Evolutionary conservation across 2,113 vertebrate genomes (phyloP).

Genomic region (Onychostruthus taczanowskii): DNA sequence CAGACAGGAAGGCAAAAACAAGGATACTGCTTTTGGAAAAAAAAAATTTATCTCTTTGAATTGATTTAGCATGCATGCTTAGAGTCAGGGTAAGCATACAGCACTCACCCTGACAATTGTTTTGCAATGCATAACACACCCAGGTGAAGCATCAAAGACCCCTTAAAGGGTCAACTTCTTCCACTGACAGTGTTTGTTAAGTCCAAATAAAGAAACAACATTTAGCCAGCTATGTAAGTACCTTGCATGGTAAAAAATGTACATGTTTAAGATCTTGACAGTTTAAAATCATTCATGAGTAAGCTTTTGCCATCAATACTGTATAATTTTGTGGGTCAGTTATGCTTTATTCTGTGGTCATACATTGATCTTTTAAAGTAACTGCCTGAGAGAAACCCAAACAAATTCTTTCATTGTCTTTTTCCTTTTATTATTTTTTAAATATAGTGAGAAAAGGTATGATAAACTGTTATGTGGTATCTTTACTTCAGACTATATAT

Average conservation of each 20-base stretch:
- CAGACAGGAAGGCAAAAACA: not conserved
- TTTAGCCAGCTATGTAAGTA: not conserved
- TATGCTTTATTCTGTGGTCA: not conserved
- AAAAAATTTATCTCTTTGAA: conserved; percentile 6
- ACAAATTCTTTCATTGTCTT: not conserved
- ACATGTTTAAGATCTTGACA: not conserved
- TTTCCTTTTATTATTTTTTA: not conserved
- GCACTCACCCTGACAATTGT: not conserved
- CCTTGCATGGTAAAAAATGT: not conserved
- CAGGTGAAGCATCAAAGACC: not conserved
- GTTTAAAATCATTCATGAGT: not conserved
- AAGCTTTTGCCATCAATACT: not conserved
- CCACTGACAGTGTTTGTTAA: not conserved
- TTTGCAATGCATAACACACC: not conserved
- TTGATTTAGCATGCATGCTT: not conserved
- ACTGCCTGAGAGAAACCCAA: not conserved
- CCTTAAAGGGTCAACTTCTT: not conserved
- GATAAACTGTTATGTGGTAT: not conserved
- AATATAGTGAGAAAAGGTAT: not conserved
- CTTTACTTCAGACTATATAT: not conserved
- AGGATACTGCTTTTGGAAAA: not conserved
- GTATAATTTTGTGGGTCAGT: not conserved
- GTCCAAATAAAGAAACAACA: not conserved
- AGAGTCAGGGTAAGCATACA: not conserved
- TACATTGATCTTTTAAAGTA: not conserved